These are phyloP conservation scores for Spisula subtruncata DNA, from an alignment of 2,888 invertebrate genomes.

Conservation along the genomic window DNA sequence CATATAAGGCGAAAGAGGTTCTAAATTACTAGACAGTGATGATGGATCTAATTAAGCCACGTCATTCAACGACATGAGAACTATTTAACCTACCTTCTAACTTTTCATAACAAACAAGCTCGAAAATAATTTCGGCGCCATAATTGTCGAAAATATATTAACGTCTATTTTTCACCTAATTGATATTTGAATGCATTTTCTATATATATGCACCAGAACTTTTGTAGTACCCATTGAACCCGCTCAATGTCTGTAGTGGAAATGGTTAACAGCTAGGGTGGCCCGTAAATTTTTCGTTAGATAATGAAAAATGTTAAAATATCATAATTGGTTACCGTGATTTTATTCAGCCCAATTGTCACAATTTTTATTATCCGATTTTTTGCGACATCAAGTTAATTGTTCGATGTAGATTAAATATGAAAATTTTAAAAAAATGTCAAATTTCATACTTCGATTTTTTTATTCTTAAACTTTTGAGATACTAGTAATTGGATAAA, in stretches of 20 bases:
- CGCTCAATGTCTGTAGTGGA: neutral
- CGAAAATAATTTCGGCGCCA: slow-evolving; percentile 31
- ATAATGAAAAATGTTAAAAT: neutral
- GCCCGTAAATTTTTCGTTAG: neutral
- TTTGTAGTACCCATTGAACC: slow-evolving; percentile 20
- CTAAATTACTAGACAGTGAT: neutral
- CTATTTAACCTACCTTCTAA: neutral
- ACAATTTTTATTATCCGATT: neutral
- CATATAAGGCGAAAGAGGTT: neutral
- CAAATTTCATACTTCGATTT: neutral
- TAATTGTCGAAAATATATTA: neutral
- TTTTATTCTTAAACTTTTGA: neutral
- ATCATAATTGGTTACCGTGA: neutral
- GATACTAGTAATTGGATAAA: neutral
- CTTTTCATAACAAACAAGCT: neutral
- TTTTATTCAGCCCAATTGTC: neutral
- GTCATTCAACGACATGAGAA: neutral
- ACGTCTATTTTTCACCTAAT: slow-evolving; percentile 22
- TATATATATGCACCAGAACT: slow-evolving; percentile 5
- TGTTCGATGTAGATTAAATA: neutral
- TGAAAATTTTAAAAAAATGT: neutral
- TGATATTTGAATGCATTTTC: slow-evolving; percentile 33
- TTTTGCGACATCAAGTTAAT: neutral
- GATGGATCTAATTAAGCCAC: neutral
- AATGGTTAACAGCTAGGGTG: neutral